These are phyloP conservation scores for Raja brachyura DNA, from an alignment of 2,113 vertebrate species.

Conservation along the genomic window DNA sequence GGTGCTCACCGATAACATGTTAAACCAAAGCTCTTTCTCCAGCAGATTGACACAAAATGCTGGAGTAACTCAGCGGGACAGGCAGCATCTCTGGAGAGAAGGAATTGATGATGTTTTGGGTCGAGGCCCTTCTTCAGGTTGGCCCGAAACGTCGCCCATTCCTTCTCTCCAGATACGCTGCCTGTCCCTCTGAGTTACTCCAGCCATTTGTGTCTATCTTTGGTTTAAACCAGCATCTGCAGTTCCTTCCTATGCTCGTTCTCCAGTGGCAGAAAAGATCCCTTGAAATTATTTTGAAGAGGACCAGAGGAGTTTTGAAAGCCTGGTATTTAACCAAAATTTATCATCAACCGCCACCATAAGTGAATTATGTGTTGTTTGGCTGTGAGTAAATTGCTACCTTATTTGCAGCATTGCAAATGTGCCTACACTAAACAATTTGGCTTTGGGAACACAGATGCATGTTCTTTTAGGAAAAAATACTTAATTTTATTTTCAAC, in stretches of 20 bases:
- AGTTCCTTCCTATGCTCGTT: too few species aligned
- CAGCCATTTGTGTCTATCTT: too few species aligned
- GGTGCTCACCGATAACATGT: background rate
- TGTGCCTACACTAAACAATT: background rate
- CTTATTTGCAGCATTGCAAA: background rate
- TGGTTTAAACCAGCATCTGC: too few species aligned
- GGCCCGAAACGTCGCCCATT: too few species aligned
- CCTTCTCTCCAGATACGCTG: too few species aligned
- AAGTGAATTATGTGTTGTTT: background rate
- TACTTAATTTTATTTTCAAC: background rate
- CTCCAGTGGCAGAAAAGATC: background rate
- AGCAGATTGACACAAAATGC: too few species aligned
- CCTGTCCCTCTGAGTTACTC: too few species aligned
- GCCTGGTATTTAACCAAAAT: background rate
- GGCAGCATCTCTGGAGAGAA: too few species aligned
- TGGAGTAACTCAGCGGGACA: too few species aligned
- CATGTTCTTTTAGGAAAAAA: background rate
- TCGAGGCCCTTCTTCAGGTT: too few species aligned
- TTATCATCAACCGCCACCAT: background rate
- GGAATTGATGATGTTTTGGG: too few species aligned
- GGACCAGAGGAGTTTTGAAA: background rate
- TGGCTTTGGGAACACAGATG: background rate
- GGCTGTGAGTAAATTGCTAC: background rate
- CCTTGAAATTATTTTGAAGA: background rate
- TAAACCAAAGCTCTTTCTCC: background rate